Conservation (phyloP, 2,888 invertebrate species). For the Helobdella robusta region DNA sequence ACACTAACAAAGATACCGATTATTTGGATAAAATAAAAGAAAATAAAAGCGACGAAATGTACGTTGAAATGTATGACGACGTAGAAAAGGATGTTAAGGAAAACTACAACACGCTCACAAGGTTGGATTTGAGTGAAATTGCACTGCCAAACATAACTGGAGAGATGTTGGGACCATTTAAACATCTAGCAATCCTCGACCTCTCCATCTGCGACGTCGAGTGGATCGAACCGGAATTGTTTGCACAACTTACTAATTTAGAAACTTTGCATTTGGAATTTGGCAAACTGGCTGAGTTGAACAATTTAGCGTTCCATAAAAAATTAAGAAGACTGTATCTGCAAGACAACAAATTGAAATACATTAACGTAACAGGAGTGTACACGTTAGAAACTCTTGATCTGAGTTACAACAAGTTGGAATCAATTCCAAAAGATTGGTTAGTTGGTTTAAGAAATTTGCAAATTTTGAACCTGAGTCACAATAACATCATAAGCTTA, state of each 20-base stretch:
- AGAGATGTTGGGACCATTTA: conserved; percentile 29
- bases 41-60: too few species aligned
- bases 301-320: conserved; percentile 22
- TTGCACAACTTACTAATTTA: conserved; percentile 22
- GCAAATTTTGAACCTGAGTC: conserved; percentile 30
- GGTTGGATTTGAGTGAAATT: conserved; percentile 34
- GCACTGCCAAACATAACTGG: conserved; percentile 31
- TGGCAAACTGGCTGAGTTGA: conserved; percentile 24
- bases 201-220: conserved; percentile 30
- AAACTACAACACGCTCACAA: conserved; percentile 27
- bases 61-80: too few species aligned
- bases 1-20: conserved; percentile 12
- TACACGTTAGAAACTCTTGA: conserved; percentile 27
- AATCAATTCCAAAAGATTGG: conserved; percentile 23
- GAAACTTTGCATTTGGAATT: conserved; percentile 29
- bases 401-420: conserved; percentile 28
- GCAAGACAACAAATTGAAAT: conserved; percentile 24
- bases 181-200: conserved; percentile 30
- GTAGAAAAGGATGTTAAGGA: too few species aligned
- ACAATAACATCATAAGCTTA: conserved; percentile 27
- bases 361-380: conserved; percentile 24
- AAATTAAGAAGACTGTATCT: conserved; percentile 27
- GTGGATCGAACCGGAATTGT: conserved; percentile 30
- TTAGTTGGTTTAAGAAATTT: conserved; percentile 22
- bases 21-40: too few species aligned